Percentiles rank a stretch among this genome's conserved stretches.
phyloP scores from a whole-genome alignment of 2,113 vertebrate species.

The Climacteris rufus region DNA sequence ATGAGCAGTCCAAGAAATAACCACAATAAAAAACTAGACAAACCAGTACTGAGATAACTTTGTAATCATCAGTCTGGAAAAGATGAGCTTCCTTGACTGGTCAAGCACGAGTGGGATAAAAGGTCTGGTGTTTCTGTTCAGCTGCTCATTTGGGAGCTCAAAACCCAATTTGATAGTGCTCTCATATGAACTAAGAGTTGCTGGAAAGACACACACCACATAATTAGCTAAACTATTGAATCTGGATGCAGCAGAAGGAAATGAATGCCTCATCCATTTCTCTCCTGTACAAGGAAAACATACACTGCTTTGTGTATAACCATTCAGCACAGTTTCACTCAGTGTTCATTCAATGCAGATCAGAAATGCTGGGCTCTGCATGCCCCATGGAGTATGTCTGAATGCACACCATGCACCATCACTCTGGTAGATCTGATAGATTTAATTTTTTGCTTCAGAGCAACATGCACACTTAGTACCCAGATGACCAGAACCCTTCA shows the following conservation, averaged over 20 bases:
- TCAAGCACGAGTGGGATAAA: background rate
- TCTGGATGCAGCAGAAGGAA: background rate
- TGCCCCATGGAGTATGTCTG: background rate
- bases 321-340: background rate
- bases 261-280: background rate
- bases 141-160: background rate
- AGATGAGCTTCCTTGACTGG: background rate
- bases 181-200: background rate
- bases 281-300: background rate
- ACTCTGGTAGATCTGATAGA: background rate
- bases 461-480: fast-evolving
- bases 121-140: background rate
- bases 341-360: background rate
- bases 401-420: background rate
- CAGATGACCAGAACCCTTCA: background rate
- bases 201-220: background rate
- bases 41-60: background rate
- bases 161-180: background rate
- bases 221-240: background rate
- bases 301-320: background rate
- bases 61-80: background rate
- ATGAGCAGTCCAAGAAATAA: background rate
- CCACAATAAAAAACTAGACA: background rate
- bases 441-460: background rate
- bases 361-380: background rate